Evolutionary conservation across 2,797 vertebrate genomes (phyloP).

Genomic region (Carcharodon carcharias): DNA sequence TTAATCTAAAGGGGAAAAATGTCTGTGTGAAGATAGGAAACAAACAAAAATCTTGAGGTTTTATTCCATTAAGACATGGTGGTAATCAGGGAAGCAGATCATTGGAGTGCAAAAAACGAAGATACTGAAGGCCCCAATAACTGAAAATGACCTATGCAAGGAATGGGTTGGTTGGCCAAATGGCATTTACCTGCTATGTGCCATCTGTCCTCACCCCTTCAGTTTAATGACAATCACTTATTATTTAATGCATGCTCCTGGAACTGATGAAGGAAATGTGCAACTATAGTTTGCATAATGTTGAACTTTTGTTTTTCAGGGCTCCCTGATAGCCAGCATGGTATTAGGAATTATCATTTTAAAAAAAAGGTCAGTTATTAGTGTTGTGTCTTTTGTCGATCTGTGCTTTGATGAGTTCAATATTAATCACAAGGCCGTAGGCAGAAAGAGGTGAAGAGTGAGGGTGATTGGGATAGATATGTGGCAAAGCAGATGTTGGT

Average conservation of each 20-base stretch:
- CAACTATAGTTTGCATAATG: background rate
- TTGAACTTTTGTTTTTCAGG: slow-evolving; percentile 56
- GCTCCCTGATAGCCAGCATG: slow-evolving; percentile 95
- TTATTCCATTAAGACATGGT: background rate
- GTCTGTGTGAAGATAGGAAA: background rate
- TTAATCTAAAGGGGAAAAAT: background rate
- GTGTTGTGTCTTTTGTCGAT: background rate
- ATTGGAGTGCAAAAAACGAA: background rate
- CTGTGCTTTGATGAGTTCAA: background rate
- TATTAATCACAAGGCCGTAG: background rate
- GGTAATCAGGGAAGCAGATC: background rate
- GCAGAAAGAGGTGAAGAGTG: background rate
- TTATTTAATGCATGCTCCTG: background rate
- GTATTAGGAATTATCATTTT: slow-evolving; percentile 86
- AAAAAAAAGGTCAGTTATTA: slow-evolving; percentile 80
- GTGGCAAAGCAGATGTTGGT: background rate
- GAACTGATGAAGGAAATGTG: background rate
- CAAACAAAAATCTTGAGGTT: background rate
- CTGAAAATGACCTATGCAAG: background rate
- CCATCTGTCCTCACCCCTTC: background rate
- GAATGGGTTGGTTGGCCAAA: background rate
- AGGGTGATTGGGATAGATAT: background rate
- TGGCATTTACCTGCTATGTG: background rate
- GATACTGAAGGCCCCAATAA: background rate
- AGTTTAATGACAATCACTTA: background rate